Percentiles rank a stretch among this genome's conserved stretches.
These are phyloP conservation scores for Drosophila limbata DNA, from an alignment of 2,888 invertebrate genomes.

Conservation along the genomic window DNA sequence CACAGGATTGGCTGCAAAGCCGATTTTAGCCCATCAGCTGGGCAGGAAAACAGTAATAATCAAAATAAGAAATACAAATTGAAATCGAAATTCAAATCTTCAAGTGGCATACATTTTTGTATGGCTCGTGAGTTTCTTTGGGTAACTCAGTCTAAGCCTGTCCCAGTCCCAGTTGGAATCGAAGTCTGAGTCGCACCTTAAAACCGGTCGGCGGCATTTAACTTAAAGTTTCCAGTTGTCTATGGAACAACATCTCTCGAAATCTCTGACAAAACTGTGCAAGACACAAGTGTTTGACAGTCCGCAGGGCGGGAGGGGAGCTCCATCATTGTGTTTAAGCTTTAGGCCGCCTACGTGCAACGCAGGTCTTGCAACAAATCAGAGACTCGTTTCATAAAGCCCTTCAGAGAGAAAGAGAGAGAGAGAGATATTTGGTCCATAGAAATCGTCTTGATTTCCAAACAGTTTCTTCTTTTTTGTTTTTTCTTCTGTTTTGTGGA, in stretches of 20 bases:
- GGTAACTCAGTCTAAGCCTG: slow-evolving; percentile 33
- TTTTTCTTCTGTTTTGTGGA: slow-evolving; percentile 23
- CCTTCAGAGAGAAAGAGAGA: slow-evolving; percentile 43
- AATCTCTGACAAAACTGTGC: slow-evolving; percentile 32
- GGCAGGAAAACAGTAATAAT: slow-evolving; percentile 14
- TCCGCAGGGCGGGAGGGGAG: slow-evolving; percentile 18
- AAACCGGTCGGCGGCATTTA: slow-evolving; percentile 74
- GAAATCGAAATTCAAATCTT: slow-evolving; percentile 28
- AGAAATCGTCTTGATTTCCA: slow-evolving; percentile 28
- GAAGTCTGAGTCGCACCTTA: slow-evolving; percentile 65
- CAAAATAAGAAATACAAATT: slow-evolving; percentile 9
- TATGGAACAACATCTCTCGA: slow-evolving; percentile 32
- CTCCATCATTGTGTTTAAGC: slow-evolving; percentile 8
- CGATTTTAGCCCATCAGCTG: slow-evolving; percentile 49
- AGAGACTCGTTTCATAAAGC: slow-evolving; percentile 67
- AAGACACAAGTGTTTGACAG: slow-evolving; percentile 56
- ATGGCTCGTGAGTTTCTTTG: slow-evolving; percentile 62
- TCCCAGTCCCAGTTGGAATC: slow-evolving; percentile 31
- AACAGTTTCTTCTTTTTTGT: slow-evolving; percentile 6
- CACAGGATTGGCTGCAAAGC: slow-evolving; percentile 57
- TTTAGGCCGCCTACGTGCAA: slow-evolving; percentile 46
- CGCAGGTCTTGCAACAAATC: slow-evolving; percentile 38
- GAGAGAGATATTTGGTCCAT: slow-evolving; percentile 7
- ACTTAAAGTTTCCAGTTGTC: slow-evolving; percentile 36
- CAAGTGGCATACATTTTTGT: slow-evolving; percentile 52